Evolutionary conservation across 1,140 invertebrate species (phyloP).

Genomic region (Drosophila chauvacae): DNA sequence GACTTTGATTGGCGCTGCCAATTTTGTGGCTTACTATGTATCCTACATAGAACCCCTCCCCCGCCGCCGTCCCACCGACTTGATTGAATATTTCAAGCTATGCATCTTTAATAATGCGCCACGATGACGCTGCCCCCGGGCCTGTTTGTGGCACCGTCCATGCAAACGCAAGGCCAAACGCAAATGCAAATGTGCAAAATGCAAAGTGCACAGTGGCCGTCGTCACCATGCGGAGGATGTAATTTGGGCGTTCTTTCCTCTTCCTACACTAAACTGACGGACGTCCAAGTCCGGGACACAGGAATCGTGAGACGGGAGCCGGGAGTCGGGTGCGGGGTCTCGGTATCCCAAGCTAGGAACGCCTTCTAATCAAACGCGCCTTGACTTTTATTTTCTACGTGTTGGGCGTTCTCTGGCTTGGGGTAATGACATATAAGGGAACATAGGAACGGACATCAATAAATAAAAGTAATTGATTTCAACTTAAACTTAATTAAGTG

Average conservation of each 20-base stretch:
- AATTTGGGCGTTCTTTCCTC: conserved; percentile 58
- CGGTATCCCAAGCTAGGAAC: conserved; percentile 30
- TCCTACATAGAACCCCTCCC: conserved; percentile 19
- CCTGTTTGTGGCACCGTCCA: conserved; percentile 65
- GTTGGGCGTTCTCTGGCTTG: neutral
- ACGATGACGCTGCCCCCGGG: conserved; percentile 55
- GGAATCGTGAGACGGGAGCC: neutral
- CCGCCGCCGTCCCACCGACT: conserved; percentile 32
- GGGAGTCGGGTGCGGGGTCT: neutral
- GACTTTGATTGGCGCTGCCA: conserved; percentile 68
- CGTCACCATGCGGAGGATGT: conserved; percentile 26
- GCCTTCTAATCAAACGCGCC: conserved; percentile 62
- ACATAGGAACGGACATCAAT: neutral
- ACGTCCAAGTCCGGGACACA: conserved; percentile 34
- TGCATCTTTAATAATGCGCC: conserved; percentile 81
- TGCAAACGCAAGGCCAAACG: conserved; percentile 58
- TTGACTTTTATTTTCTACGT: conserved; percentile 33
- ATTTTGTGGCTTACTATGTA: conserved; percentile 55
- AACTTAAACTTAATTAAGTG: neutral
- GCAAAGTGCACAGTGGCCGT: conserved; percentile 56
- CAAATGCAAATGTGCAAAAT: conserved; percentile 68
- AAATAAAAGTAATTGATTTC: neutral
- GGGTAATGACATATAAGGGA: neutral
- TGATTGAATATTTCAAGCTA: conserved; percentile 82
- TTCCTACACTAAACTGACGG: conserved; percentile 56